Conservation (phyloP, 2,113 vertebrate genomes). For the Cranoglanis bouderius region DNA sequence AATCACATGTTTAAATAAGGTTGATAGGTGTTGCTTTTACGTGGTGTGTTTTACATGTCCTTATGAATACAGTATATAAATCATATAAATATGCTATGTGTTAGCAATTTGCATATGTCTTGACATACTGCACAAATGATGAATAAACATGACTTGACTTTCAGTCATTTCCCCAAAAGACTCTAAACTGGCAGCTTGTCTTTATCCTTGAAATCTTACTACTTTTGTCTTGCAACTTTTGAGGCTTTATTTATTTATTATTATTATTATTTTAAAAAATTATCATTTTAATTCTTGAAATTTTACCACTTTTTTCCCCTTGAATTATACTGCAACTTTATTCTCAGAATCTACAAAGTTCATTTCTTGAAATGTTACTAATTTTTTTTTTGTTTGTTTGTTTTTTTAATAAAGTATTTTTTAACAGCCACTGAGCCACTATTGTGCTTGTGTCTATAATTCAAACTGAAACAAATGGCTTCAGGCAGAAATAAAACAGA, state of each 20-base stretch:
- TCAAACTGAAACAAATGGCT: not conserved
- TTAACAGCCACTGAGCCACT: not conserved
- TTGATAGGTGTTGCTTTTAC: not conserved
- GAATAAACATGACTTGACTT: not conserved
- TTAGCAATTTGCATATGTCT: not conserved
- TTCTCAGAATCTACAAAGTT: not conserved
- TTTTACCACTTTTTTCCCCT: not conserved
- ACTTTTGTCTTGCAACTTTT: not conserved
- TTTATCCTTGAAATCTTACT: too few species aligned
- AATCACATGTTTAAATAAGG: not conserved
- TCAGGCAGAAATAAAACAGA: not conserved
- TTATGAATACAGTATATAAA: not conserved
- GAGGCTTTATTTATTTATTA: not conserved
- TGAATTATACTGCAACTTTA: not conserved
- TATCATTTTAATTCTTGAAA: not conserved
- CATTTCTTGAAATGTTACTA: too few species aligned
- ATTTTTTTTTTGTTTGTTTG: not conserved
- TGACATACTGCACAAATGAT: not conserved
- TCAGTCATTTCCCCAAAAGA: not conserved
- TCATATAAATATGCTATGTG: not conserved
- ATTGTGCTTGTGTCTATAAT: not conserved
- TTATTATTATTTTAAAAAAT: not conserved
- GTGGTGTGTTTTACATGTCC: not conserved
- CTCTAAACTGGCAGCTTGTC: not conserved
- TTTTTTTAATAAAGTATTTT: not conserved